Evolutionary conservation across 2,113 vertebrate genomes (phyloP).

Genomic region (Hippocampus zosterae): DNA sequence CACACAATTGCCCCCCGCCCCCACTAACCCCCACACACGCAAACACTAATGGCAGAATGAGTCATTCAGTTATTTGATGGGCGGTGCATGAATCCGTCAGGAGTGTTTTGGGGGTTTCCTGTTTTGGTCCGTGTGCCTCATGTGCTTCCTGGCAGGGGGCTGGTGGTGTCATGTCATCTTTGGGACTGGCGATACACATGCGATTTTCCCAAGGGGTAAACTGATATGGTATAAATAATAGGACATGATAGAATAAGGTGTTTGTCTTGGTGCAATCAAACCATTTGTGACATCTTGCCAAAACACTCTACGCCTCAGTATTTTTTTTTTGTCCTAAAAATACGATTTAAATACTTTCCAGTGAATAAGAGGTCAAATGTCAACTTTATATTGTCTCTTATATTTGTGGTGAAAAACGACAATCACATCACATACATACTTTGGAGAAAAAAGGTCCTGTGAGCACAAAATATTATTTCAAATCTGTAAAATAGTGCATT

Average conservation of each 20-base stretch:
- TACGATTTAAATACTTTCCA: not conserved
- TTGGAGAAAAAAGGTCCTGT: not conserved
- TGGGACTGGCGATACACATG: conserved; percentile 8
- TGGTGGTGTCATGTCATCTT: conserved; percentile 68
- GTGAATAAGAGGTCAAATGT: not conserved
- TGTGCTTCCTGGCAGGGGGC: conserved; percentile 73
- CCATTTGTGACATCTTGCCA: conserved; percentile 2
- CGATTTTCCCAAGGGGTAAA: conserved; percentile 8
- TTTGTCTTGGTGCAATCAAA: conserved; percentile 9
- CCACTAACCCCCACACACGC: conserved; percentile 15
- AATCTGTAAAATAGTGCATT: not conserved
- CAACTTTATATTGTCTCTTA: not conserved
- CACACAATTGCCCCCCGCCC: conserved; percentile 23
- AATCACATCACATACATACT: not conserved
- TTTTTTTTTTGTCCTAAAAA: not conserved
- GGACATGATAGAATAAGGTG: not conserved
- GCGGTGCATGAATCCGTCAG: conserved; percentile 53
- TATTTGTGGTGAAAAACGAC: not conserved
- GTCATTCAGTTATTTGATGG: conserved; percentile 65
- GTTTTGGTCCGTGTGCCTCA: conserved; percentile 78
- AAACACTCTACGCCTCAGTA: not conserved
- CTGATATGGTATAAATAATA: not conserved
- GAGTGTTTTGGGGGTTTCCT: conserved; percentile 72
- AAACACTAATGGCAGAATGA: conserved; percentile 57
- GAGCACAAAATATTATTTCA: not conserved